Evolutionary conservation across 2,888 invertebrate species (phyloP).

Genomic region (Sturmia bella): DNA sequence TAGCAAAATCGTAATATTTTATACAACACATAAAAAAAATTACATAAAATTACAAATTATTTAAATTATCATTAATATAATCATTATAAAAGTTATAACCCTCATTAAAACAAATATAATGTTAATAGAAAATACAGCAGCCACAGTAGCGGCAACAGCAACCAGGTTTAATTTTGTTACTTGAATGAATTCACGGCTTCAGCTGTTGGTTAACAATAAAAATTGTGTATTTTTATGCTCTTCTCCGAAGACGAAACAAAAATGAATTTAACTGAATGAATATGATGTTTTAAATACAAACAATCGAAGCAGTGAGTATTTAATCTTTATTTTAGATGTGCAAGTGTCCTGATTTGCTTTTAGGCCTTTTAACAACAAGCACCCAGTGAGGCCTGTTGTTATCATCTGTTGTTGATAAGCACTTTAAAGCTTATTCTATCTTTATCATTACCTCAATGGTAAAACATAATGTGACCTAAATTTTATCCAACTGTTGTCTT

Average conservation of each 20-base stretch:
- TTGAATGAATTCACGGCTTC: slow-evolving; percentile 31
- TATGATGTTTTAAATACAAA: background rate
- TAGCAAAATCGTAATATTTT: slow-evolving; percentile 23
- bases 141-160: background rate
- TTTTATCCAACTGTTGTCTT: slow-evolving; percentile 18
- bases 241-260: background rate
- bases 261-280: background rate
- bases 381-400: slow-evolving; percentile 26
- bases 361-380: slow-evolving; percentile 38
- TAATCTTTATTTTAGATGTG: background rate
- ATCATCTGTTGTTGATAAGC: slow-evolving; percentile 35
- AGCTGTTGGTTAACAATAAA: background rate
- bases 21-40: slow-evolving; percentile 15
- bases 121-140: background rate
- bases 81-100: slow-evolving; percentile 4
- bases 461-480: background rate
- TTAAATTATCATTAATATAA: slow-evolving; percentile 20
- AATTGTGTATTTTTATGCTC: background rate
- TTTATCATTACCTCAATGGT: background rate
- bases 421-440: slow-evolving; percentile 36
- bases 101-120: slow-evolving; percentile 10
- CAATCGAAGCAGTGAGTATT: background rate
- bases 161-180: background rate
- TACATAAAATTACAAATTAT: slow-evolving; percentile 28
- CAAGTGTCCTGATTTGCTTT: slow-evolving; percentile 15